These are phyloP conservation scores for Vollenhovia emeryi DNA, from an alignment of 1,140 invertebrate species.

Conservation along the genomic window DNA sequence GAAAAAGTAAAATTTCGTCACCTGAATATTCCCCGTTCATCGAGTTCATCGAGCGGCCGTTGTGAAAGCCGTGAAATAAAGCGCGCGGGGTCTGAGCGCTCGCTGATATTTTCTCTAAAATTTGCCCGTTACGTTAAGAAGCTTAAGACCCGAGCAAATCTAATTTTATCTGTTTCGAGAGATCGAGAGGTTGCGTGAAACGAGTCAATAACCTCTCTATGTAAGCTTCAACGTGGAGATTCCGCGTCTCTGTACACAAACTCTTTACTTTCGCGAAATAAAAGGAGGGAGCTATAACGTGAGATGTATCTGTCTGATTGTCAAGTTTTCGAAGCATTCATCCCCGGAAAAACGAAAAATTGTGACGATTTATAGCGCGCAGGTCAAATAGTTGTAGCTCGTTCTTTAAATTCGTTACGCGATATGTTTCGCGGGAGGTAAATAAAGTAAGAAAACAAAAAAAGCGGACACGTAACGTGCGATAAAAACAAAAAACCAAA, in stretches of 20 bases:
- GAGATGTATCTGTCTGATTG: conserved; percentile 39
- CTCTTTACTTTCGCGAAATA: conserved; percentile 14
- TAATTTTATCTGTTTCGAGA: conserved; percentile 45
- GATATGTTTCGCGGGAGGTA: conserved; percentile 5
- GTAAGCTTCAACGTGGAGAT: conserved; percentile 35
- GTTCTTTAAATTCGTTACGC: conserved; percentile 43
- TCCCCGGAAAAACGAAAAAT: conserved; percentile 19
- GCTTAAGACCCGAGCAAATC: conserved; percentile 10
- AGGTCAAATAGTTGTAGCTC: conserved; percentile 14
- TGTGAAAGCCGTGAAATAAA: background rate
- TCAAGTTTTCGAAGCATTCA: conserved; percentile 41
- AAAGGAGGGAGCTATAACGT: conserved; percentile 10
- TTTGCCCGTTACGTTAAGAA: conserved; percentile 41
- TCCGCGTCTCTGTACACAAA: conserved; percentile 24
- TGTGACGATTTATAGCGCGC: conserved; percentile 20
- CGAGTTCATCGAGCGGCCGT: background rate
- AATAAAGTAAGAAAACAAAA: conserved; percentile 6
- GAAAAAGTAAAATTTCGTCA: conserved; percentile 10
- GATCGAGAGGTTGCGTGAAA: conserved; percentile 17
- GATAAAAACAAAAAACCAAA: conserved; percentile 1
- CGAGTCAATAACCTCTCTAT: conserved; percentile 45
- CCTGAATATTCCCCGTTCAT: background rate
- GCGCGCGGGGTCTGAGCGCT: background rate
- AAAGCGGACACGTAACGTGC: background rate
- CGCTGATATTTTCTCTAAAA: conserved; percentile 32